These are phyloP conservation scores for Heliangelus exortis DNA, from an alignment of 2,797 vertebrate genomes.

Conservation along the genomic window DNA sequence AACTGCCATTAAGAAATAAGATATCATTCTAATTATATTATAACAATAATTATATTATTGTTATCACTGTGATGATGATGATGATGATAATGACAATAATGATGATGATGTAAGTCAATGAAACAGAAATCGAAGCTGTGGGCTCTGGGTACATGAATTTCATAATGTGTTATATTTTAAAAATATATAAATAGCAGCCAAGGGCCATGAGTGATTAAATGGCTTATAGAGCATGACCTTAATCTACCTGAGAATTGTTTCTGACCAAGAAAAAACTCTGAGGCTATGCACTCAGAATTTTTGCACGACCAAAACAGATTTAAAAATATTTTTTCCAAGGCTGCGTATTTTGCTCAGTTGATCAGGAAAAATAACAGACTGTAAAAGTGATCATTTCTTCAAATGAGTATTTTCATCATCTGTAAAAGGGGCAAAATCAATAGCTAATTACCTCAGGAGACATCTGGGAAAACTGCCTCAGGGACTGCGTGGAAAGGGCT, in stretches of 20 bases:
- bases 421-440: neutral
- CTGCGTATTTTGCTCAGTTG: neutral
- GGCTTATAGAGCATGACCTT: neutral
- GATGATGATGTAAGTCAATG: neutral
- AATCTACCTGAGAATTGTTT: neutral
- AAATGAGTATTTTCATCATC: neutral
- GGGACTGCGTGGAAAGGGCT: rapidly evolving
- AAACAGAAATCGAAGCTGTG: neutral
- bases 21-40: too few relatives aligned
- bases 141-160: neutral
- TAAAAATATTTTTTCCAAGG: neutral
- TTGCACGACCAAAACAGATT: neutral
- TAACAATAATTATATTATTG: too few relatives aligned
- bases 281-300: neutral
- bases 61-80: too few relatives aligned
- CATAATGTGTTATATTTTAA: neutral
- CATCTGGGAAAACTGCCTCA: neutral
- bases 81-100: too few relatives aligned
- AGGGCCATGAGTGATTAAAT: neutral
- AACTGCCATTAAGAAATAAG: neutral
- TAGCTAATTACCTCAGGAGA: conserved; percentile 4
- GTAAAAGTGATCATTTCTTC: neutral
- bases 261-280: neutral
- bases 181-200: neutral
- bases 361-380: neutral